phyloP scores from a whole-genome alignment of 2,113 vertebrate genomes.

The Ursus arctos region DNA sequence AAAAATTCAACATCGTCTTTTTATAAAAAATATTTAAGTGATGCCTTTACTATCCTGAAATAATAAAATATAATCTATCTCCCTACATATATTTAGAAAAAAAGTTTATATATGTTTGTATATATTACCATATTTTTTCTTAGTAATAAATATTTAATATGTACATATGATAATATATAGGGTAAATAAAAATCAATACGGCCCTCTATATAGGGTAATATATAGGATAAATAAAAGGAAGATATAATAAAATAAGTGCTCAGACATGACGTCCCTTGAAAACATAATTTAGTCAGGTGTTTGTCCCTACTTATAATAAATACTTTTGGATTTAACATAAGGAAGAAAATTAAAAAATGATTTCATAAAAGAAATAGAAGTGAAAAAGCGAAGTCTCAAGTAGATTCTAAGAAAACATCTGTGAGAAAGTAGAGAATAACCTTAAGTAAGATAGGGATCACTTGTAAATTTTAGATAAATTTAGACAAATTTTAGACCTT shows the following conservation, averaged over 20 bases:
- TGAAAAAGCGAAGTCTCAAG: background rate
- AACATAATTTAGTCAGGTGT: background rate
- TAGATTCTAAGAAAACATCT: background rate
- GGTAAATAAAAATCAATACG: conserved; percentile 13
- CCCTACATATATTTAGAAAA: background rate
- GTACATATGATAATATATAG: background rate
- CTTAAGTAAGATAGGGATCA: background rate
- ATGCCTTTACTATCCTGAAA: background rate
- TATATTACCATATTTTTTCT: background rate
- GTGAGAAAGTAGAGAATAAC: background rate
- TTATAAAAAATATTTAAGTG: background rate
- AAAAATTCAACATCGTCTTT: background rate
- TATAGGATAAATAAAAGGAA: background rate
- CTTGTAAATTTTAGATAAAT: background rate
- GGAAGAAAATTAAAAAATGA: background rate
- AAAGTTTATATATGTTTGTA: background rate
- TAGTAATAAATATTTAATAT: background rate
- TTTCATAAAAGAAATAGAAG: conserved; percentile 11
- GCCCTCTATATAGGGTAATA: background rate
- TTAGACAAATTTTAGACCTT: background rate
- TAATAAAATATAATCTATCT: conserved; percentile 33
- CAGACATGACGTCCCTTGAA: background rate
- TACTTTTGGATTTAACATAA: background rate
- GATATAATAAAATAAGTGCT: background rate
- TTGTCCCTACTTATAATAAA: background rate